A percentile compares a stretch with the other conserved stretches of the same genome.
phyloP scores from a whole-genome alignment of 2,113 vertebrate genomes.

The Otis tarda region DNA sequence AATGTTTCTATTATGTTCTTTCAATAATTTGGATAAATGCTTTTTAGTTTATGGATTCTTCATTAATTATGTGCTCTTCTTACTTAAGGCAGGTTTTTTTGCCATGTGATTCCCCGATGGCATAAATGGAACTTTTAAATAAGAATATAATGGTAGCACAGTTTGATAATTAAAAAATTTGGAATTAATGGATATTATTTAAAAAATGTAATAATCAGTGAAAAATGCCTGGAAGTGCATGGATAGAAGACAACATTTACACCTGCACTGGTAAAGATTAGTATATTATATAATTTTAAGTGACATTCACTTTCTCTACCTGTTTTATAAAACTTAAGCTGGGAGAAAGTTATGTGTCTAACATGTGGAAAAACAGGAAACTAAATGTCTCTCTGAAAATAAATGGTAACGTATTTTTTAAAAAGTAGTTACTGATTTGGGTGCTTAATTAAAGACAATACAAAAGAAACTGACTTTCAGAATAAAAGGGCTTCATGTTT shows the following conservation, averaged over 20 bases:
- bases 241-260: background rate
- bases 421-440: background rate
- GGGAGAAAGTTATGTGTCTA: background rate
- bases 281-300: background rate
- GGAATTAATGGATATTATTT: background rate
- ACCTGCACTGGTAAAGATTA: background rate
- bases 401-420: background rate
- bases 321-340: background rate
- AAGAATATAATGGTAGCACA: background rate
- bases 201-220: background rate
- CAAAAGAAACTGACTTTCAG: background rate
- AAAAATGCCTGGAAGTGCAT: background rate
- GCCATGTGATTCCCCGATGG: background rate
- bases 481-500: background rate
- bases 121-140: background rate
- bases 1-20: background rate
- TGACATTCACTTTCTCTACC: background rate
- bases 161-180: background rate
- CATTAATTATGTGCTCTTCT: background rate
- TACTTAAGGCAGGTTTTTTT: background rate
- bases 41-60: background rate
- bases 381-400: background rate
- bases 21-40: background rate
- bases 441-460: background rate
- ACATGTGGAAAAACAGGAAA: background rate